Evolutionary conservation across 64 coral and sea anemone species (phyloP).

Genomic region (Stylophora pistillata): DNA sequence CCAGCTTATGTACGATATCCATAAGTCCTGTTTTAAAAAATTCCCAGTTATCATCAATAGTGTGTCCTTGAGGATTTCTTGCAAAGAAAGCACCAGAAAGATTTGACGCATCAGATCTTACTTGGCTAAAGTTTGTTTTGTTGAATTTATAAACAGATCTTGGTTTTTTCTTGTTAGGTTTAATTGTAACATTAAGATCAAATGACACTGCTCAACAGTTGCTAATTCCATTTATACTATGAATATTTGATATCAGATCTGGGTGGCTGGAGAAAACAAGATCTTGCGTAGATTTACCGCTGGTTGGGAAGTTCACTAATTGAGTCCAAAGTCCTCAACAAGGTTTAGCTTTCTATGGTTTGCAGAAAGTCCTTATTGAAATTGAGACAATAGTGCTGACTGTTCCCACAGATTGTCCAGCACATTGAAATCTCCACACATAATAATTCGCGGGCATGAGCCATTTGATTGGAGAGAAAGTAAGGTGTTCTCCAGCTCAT

Average conservation of each 20-base stretch:
- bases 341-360: too few species aligned
- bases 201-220: slow-evolving; percentile 58
- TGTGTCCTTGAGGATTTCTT: slow-evolving; percentile 27
- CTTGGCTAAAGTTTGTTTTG: slow-evolving; percentile 67
- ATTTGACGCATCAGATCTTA: slow-evolving; percentile 55
- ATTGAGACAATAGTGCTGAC: too few species aligned
- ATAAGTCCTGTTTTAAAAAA: slow-evolving; percentile 51
- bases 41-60: slow-evolving; percentile 68
- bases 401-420: too few species aligned
- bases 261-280: slow-evolving; percentile 47
- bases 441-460: too few species aligned
- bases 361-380: too few species aligned
- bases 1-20: slow-evolving; percentile 44
- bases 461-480: too few species aligned
- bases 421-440: too few species aligned
- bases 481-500: too few species aligned
- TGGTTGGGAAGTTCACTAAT: not conserved
- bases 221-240: slow-evolving; percentile 54
- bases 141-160: slow-evolving; percentile 72
- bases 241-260: slow-evolving; percentile 67
- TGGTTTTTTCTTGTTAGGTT: slow-evolving; percentile 72
- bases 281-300: slow-evolving; percentile 36
- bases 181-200: slow-evolving; percentile 61
- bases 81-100: slow-evolving; percentile 59
- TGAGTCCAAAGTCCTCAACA: too few species aligned